Evolutionary conservation across 1,140 invertebrate species (phyloP).

Genomic region (Lepidurus packardi): DNA sequence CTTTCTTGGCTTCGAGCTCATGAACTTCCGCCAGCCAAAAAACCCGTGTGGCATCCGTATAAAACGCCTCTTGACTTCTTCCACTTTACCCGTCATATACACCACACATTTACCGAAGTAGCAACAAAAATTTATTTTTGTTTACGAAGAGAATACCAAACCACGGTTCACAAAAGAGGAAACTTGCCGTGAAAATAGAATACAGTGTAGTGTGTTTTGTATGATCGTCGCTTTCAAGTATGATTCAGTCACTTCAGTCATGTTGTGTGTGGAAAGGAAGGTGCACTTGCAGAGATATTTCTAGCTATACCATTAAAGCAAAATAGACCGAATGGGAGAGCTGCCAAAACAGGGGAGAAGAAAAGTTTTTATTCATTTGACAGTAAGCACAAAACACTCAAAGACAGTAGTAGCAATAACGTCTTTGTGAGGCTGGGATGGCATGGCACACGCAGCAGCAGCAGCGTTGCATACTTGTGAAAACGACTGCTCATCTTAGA

Average conservation of each 20-base stretch:
- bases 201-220: too few species aligned
- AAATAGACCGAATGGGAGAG: neutral
- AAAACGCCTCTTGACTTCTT: neutral
- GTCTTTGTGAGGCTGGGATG: neutral
- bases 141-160: too few species aligned
- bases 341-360: neutral
- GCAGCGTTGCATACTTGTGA: neutral
- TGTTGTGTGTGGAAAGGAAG: neutral
- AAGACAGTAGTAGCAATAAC: constrained; percentile 5
- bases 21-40: neutral
- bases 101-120: neutral
- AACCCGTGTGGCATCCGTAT: neutral
- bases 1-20: neutral
- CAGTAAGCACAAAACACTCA: neutral
- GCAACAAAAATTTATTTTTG: too few species aligned
- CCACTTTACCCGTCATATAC: neutral
- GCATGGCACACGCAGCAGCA: neutral
- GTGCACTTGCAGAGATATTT: constrained; percentile 11
- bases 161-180: too few species aligned
- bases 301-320: neutral
- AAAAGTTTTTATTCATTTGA: neutral
- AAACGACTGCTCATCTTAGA: neutral
- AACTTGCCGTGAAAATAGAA: too few species aligned
- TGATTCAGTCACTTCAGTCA: too few species aligned
- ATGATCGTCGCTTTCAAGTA: too few species aligned